Percentiles rank a stretch among this genome's conserved stretches.
These are phyloP conservation scores for Andrena flavipes DNA, from an alignment of 2,888 invertebrate genomes.

Conservation along the genomic window DNA sequence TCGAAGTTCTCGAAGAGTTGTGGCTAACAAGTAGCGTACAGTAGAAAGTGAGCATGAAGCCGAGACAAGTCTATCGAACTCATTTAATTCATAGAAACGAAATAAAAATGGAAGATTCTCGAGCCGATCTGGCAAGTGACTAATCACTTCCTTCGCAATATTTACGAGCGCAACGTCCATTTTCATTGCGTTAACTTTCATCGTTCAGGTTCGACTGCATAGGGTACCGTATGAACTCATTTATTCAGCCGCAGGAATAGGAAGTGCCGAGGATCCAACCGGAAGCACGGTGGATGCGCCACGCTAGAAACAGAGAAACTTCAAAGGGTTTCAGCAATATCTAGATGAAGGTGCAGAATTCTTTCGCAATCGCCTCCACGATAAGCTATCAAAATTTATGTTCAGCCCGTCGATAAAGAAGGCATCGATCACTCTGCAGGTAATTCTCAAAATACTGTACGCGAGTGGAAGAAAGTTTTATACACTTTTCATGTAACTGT, in stretches of 20 bases:
- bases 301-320: slow-evolving; percentile 25
- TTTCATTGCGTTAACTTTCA: slow-evolving; percentile 39
- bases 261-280: slow-evolving; percentile 38
- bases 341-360: not conserved
- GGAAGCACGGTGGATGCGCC: slow-evolving; percentile 58
- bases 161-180: not conserved
- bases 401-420: not conserved
- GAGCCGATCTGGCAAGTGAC: slow-evolving; percentile 5
- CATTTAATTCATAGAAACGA: slow-evolving; percentile 1
- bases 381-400: slow-evolving; percentile 9
- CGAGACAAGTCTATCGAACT: not conserved
- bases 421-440: too few relatives aligned
- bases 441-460: not conserved
- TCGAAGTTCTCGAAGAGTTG: not conserved
- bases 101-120: not conserved
- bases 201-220: slow-evolving; percentile 32
- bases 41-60: slow-evolving; percentile 26
- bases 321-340: slow-evolving; percentile 33
- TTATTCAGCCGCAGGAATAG: slow-evolving; percentile 44
- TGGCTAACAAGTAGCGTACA: too few relatives aligned
- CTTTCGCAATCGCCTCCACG: slow-evolving; percentile 14
- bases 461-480: not conserved
- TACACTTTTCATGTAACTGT: not conserved
- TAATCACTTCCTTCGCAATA: slow-evolving; percentile 12
- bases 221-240: slow-evolving; percentile 28